These are phyloP conservation scores for Varanus komodoensis DNA, from an alignment of 2,113 vertebrate species.

Conservation along the genomic window DNA sequence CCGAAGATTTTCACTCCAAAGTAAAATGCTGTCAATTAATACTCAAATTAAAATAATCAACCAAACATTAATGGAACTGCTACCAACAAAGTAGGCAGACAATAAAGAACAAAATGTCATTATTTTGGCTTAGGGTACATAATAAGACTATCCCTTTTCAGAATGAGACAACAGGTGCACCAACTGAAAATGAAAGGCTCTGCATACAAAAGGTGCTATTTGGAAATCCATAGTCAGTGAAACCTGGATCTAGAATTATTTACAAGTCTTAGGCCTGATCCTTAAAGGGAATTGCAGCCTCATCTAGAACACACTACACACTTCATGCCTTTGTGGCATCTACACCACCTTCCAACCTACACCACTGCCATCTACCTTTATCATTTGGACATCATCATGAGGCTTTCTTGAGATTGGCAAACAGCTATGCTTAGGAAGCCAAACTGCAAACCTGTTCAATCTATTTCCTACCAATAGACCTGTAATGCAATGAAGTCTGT, in stretches of 20 bases:
- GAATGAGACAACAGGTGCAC: neutral
- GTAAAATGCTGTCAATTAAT: neutral
- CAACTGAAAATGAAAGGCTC: neutral
- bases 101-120: neutral
- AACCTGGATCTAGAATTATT: neutral
- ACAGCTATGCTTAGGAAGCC: neutral
- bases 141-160: neutral
- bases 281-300: neutral
- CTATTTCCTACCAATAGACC: neutral
- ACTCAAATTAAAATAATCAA: neutral
- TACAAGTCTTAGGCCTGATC: neutral
- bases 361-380: neutral
- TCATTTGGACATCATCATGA: neutral
- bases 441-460: neutral
- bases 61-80: neutral
- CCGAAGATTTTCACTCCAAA: neutral
- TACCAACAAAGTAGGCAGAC: neutral
- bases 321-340: neutral
- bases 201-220: neutral
- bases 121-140: neutral
- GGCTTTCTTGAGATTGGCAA: too few species aligned
- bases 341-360: neutral
- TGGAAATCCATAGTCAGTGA: neutral
- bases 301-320: too few species aligned
- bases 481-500: neutral